A percentile compares a stretch with the other conserved stretches of the same genome.
These are phyloP conservation scores for Nycticorax nycticorax DNA, from an alignment of 2,113 vertebrate species.

Conservation along the genomic window DNA sequence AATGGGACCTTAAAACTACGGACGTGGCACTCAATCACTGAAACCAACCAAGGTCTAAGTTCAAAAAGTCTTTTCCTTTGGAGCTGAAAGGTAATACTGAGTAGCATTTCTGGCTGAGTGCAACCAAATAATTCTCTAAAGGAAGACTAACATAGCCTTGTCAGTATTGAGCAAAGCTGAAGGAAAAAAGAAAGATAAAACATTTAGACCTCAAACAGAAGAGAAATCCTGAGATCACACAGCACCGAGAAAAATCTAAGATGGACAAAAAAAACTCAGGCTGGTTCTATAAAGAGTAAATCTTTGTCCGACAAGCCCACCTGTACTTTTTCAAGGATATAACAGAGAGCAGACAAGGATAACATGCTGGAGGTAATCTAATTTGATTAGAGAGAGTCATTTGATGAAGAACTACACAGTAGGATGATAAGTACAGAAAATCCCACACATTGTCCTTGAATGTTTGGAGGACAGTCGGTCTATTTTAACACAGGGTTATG, in stretches of 20 bases:
- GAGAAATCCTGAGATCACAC: background rate
- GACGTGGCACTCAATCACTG: background rate
- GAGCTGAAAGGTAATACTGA: background rate
- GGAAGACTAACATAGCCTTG: background rate
- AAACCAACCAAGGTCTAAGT: background rate
- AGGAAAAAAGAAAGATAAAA: background rate
- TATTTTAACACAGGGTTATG: background rate
- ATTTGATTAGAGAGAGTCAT: background rate
- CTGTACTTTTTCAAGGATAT: background rate
- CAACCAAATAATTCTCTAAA: background rate
- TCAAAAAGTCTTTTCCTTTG: background rate
- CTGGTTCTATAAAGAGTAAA: background rate
- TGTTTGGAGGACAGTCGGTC: background rate
- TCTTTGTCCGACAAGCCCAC: background rate
- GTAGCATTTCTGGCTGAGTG: background rate
- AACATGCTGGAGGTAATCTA: background rate
- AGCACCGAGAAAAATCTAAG: background rate
- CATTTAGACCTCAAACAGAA: background rate
- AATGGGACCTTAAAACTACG: background rate
- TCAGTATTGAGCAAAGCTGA: background rate
- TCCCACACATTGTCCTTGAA: background rate
- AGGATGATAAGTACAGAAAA: slow-evolving; percentile 1
- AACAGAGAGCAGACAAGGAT: background rate
- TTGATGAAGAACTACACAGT: background rate
- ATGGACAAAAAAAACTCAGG: slow-evolving; percentile 2